phyloP scores from a whole-genome alignment of 2,797 vertebrate genomes.

The Hippoglossus hippoglossus region DNA sequence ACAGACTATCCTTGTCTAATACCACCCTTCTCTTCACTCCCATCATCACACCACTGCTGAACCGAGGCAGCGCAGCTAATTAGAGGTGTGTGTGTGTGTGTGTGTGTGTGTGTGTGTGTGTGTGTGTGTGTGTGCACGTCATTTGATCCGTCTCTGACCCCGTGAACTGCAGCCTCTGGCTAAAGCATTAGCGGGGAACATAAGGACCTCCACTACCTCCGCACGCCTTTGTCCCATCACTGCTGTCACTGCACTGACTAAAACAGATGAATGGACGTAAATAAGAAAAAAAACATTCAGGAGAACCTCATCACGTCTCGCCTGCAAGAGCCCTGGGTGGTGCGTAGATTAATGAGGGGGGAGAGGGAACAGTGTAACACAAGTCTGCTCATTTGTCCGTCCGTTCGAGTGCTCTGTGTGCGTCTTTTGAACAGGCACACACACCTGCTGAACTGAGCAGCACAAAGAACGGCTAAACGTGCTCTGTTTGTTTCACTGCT shows the following conservation, averaged over 20 bases:
- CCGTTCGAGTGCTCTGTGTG: conserved; percentile 14
- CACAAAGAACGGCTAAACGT: conserved; percentile 27
- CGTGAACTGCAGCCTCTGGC: conserved; percentile 67
- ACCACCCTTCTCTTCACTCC: conserved; percentile 13
- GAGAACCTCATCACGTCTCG: conserved; percentile 24
- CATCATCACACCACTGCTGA: conserved; percentile 31
- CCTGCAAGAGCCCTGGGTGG: conserved; percentile 27
- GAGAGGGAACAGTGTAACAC: conserved; percentile 44
- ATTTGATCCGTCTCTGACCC: conserved; percentile 68
- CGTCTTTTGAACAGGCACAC: conserved; percentile 45
- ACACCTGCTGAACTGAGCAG: conserved; percentile 58
- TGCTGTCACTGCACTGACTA: conserved; percentile 32
- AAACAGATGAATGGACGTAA: conserved; percentile 62
- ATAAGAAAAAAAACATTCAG: conserved; percentile 30
- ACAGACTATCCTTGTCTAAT: neutral
- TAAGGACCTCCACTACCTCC: conserved; percentile 50
- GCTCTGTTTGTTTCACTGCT: conserved; percentile 36
- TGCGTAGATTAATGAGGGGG: conserved; percentile 61
- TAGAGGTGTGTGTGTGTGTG: conserved; percentile 45
- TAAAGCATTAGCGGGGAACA: conserved; percentile 67
- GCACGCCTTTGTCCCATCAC: conserved; percentile 35
- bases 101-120: conserved; percentile 23
- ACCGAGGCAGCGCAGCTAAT: conserved; percentile 63
- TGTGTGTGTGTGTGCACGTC: conserved; percentile 21
- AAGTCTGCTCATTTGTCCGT: conserved; percentile 50